phyloP scores from a whole-genome alignment of 2,888 invertebrate species.

The Synergus japonicus region DNA sequence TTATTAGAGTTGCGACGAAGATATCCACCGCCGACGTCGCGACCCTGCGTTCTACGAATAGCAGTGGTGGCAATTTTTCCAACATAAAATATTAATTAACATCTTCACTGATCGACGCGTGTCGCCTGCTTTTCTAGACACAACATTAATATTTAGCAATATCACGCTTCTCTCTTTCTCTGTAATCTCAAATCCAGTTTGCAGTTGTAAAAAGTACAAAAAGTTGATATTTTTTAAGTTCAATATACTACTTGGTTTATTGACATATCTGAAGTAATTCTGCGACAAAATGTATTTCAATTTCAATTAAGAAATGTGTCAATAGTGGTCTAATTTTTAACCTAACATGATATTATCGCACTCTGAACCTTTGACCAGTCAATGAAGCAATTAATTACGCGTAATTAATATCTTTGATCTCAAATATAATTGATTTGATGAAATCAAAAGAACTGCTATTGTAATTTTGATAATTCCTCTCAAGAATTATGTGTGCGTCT shows the following conservation, averaged over 20 bases:
- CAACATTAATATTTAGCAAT: slow-evolving; percentile 5
- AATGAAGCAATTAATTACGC: slow-evolving; percentile 35
- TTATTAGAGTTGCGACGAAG: slow-evolving; percentile 67
- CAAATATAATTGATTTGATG: slow-evolving; percentile 3
- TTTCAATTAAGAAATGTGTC: not conserved
- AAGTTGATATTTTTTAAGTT: not conserved
- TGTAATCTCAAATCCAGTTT: not conserved
- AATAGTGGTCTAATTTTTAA: slow-evolving; percentile 14
- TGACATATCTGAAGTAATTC: too few relatives aligned
- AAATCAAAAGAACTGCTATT: not conserved
- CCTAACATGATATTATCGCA: slow-evolving; percentile 5
- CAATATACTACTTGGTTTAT: too few relatives aligned
- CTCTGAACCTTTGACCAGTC: slow-evolving; percentile 23
- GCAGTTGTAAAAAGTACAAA: not conserved
- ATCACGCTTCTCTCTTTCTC: not conserved
- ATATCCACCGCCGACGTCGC: slow-evolving; percentile 59
- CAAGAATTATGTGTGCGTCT: not conserved
- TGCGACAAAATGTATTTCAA: too few relatives aligned
- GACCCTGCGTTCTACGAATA: slow-evolving; percentile 50
- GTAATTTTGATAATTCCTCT: not conserved
- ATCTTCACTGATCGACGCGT: slow-evolving; percentile 12
- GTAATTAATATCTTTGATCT: slow-evolving; percentile 15
- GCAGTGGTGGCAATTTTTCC: slow-evolving; percentile 5
- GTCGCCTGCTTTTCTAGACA: slow-evolving; percentile 26
- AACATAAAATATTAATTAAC: slow-evolving; percentile 27